Evolutionary conservation across 2,888 invertebrate genomes (phyloP).

Genomic region (Lasioglossum villosulum): DNA sequence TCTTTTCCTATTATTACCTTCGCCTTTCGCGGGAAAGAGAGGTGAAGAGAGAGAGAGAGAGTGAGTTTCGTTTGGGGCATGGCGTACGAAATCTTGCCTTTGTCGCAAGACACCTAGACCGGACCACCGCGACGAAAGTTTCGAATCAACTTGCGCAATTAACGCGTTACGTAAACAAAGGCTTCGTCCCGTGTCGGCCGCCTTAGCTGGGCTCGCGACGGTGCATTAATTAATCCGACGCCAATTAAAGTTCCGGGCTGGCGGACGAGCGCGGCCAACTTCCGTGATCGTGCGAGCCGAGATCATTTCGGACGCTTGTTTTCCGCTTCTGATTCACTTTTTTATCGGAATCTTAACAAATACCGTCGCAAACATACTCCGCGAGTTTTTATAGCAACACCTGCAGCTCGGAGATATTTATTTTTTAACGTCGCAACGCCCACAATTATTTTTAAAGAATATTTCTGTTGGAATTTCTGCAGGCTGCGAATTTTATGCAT

Average conservation of each 20-base stretch:
- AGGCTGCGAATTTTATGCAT: too few species aligned
- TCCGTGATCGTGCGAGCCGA: slow-evolving; percentile 15
- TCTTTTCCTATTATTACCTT: neutral
- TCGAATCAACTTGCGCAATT: slow-evolving; percentile 53
- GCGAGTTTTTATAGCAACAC: neutral
- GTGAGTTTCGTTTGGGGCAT: neutral
- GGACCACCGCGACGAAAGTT: slow-evolving; percentile 45
- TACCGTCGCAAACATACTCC: neutral
- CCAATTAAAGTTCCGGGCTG: slow-evolving; percentile 60
- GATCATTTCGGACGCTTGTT: slow-evolving; percentile 18
- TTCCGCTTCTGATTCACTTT: neutral
- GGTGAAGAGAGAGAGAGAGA: neutral
- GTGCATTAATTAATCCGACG: slow-evolving; percentile 54
- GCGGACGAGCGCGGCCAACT: slow-evolving; percentile 19
- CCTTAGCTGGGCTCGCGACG: slow-evolving; percentile 3
- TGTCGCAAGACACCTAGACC: slow-evolving; percentile 31
- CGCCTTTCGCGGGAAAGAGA: neutral
- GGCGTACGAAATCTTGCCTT: slow-evolving; percentile 19
- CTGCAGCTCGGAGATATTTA: neutral
- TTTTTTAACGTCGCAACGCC: neutral
- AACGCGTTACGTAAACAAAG: slow-evolving; percentile 48
- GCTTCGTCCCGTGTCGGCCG: neutral
- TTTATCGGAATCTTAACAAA: neutral
- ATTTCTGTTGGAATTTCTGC: too few species aligned
- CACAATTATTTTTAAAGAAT: neutral